Base-by-base conservation (phyloP, 92 coral and sea anemone species). In the Pocillopora meandrina region DNA sequence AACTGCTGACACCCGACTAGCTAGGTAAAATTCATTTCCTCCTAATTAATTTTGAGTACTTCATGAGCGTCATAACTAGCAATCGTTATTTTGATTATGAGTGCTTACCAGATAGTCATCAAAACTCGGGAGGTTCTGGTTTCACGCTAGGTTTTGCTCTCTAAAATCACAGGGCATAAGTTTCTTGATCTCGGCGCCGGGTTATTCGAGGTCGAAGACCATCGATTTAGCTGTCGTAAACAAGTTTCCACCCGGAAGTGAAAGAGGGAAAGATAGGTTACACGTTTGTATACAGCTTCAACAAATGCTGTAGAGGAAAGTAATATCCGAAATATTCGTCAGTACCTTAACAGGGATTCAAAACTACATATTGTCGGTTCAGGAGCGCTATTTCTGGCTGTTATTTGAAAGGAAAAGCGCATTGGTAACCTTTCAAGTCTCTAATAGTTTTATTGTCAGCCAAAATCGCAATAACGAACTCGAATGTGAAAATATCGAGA, bases 211-310 rank as follows among this genome's bases (percentile, higher is more conserved):
- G 18, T 42, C 7, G 74, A 16, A 36, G 21, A 70, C 10, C 17
- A 34, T 19, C 9, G 8, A 15, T 36, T 36, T 18, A 34, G 13
- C 15, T 11, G 19, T 21, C 20, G 68, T 70, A 61, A 67, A 8
- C 84, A 15, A 80, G 18, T 36, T 81, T 59, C 70, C 77, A 81
- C 85, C 85, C 85, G 85, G 85, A 81, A 81, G 85, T 81, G 34
- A 70, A 34, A 57, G 16, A 35, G 9, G 58, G 60, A 81, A 61
- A 58, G 35, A 16, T 59, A 16, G 42, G 16, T 16, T 78, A 18
- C 57, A 56, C 52, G 36, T 42, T 71, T 64, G 33, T n/a, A 14
- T 71, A 63, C 62, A 47, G 23, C 61, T 12, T 19, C 61, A 26
- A 49, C 5, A 3, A 34, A 18, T 26, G 9, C 31, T 60, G 19